Evolutionary conservation across 2,888 invertebrate species (phyloP), one percentile per base, ranked within the genome.

Genomic region (Anorthoa munda): DNA sequence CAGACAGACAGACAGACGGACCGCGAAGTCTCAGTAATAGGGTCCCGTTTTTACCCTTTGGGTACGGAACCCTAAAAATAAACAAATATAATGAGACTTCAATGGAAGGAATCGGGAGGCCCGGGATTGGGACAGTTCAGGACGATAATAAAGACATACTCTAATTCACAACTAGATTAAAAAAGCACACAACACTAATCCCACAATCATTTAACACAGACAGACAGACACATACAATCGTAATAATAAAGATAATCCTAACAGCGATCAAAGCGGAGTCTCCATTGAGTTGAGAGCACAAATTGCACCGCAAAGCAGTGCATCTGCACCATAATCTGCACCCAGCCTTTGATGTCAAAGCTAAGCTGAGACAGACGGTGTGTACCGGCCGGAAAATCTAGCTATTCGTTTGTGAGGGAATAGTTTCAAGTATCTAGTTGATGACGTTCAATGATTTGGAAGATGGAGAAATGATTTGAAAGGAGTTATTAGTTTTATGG

Each of bases 231-330:
- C 53, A 12, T 66, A 63, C 72, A 80, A 59, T 79, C 65, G 79
- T 70, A 79, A 81, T 79, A 82, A 82, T 76, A 84, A 72, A 71
- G 84, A 82, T 82, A 77, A 77, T 67, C 72, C 66, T 64, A 63
- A 59, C 75, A 23, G 45, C 73, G 81, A 86, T 86, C 86, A 86
- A 86, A 86, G 85, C 66, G 63, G 48, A 31, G 64, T 58, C 80
- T 74, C 85, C 85, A 81, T 66, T 81, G 85, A 76, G 83, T 79
- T 86, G 83, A 81, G 77, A 80, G 80, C 86, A 86, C 80, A 80
- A 63, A 80, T 66, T 85, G 85, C 87, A 83, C 51, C 72, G 79
- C 81, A 73, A 85, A 86, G 87, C 81, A 76, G 60, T 66, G 76
- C 79, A 83, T 74, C 63, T 77, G 77, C 66, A 69, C 72, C 56